phyloP scores from a whole-genome alignment of 2,797 vertebrate species.

The Pampus argenteus region DNA sequence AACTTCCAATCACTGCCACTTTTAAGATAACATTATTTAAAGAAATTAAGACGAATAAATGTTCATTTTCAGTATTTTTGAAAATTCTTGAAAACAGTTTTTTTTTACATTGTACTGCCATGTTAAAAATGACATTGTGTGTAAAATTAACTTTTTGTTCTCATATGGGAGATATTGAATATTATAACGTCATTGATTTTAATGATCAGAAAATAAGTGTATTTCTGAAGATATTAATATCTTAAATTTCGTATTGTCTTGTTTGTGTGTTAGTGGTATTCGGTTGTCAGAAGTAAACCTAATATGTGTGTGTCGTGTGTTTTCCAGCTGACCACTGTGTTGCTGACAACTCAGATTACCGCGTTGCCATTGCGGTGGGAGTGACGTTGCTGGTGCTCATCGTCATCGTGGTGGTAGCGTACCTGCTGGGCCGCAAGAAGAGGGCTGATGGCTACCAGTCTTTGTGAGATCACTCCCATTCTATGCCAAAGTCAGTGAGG shows the following conservation, averaged over 20 bases:
- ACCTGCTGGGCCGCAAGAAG: constrained; percentile 80
- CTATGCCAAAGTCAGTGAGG: constrained; percentile 13
- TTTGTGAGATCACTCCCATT: constrained; percentile 70
- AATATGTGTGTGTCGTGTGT: constrained; percentile 28
- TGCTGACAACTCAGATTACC: constrained; percentile 68
- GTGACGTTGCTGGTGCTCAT: constrained; percentile 87
- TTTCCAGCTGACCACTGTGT: constrained; percentile 81
- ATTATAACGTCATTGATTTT: neutral
- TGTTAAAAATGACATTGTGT: too few relatives aligned
- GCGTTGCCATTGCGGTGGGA: constrained; percentile 86
- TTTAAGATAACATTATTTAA: too few relatives aligned
- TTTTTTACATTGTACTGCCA: too few relatives aligned
- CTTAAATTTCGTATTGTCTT: too few relatives aligned
- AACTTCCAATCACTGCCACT: too few relatives aligned
- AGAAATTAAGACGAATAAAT: too few relatives aligned
- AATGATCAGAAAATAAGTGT: neutral
- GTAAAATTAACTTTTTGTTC: too few relatives aligned
- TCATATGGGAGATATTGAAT: too few relatives aligned
- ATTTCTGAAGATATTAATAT: neutral
- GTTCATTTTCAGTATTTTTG: too few relatives aligned
- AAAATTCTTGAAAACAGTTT: too few relatives aligned
- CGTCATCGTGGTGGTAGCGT: constrained; percentile 85
- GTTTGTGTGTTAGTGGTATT: too few relatives aligned
- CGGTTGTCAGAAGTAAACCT: neutral
- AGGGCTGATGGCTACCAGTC: constrained; percentile 86